These are phyloP conservation scores for Pollenia griseotomentosa DNA, from an alignment of 2,888 invertebrate genomes.

Conservation along the genomic window DNA sequence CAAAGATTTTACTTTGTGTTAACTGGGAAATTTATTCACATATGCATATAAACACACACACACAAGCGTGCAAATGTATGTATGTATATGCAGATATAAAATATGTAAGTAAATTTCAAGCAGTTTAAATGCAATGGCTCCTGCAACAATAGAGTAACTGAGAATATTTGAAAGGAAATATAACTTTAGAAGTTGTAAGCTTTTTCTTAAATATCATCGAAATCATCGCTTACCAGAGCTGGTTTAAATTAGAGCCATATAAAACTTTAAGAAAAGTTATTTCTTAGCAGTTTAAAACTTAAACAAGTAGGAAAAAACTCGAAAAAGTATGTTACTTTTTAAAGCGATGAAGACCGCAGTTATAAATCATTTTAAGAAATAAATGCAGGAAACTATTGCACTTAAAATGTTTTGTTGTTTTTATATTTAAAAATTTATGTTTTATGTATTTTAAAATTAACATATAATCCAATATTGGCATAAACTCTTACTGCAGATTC, in stretches of 20 bases:
- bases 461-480: constrained; percentile 8
- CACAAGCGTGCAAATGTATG: background rate
- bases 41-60: background rate
- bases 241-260: too few relatives aligned
- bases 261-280: too few relatives aligned
- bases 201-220: too few relatives aligned
- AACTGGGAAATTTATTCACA: background rate
- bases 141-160: constrained; percentile 8
- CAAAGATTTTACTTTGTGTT: too few relatives aligned
- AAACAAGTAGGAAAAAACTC: background rate
- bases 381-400: background rate
- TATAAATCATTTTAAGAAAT: too few relatives aligned
- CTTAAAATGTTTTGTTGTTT: background rate
- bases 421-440: background rate
- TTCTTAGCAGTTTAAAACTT: background rate
- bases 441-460: constrained; percentile 58
- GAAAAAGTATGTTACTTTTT: too few relatives aligned
- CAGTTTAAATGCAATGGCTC: constrained; percentile 1
- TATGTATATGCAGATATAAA: background rate
- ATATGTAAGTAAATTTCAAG: constrained; percentile 10
- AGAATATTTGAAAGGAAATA: background rate
- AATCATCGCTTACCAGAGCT: too few relatives aligned
- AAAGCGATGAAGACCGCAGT: too few relatives aligned
- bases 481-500: background rate
- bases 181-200: too few relatives aligned